Conservation (phyloP, 1,140 invertebrate genomes). For the Sminthurides bifidus region DNA sequence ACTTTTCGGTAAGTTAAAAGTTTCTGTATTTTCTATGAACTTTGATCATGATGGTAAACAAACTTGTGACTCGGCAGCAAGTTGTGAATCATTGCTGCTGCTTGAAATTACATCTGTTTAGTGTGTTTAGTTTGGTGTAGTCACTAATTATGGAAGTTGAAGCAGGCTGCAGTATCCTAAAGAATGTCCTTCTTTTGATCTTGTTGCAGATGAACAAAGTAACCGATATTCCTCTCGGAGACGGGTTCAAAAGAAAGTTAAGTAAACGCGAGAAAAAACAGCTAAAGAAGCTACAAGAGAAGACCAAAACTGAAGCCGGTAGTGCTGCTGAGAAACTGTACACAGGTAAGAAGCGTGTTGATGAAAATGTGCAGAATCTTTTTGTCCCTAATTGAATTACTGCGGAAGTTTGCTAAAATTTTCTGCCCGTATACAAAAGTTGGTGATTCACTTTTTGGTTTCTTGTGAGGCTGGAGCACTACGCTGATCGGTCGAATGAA, state of each 20-base stretch:
- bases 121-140: neutral
- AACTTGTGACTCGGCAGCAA: too few relatives aligned
- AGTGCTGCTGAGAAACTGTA: constrained; percentile 86
- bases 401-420: neutral
- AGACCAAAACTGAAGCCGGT: constrained; percentile 50
- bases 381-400: neutral
- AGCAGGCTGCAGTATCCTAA: neutral
- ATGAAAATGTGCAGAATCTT: neutral
- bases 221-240: constrained; percentile 47
- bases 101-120: too few relatives aligned
- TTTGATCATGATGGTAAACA: neutral
- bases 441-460: too few relatives aligned
- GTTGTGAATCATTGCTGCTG: too few relatives aligned
- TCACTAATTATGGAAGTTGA: neutral
- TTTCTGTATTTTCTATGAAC: constrained; percentile 21
- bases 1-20: constrained; percentile 20
- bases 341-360: constrained; percentile 48
- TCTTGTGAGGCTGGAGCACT: too few relatives aligned
- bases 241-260: constrained; percentile 73
- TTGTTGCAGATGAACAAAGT: constrained; percentile 43
- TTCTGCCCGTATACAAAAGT: too few relatives aligned
- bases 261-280: constrained; percentile 99
- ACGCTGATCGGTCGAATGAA: too few relatives aligned
- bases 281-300: constrained; percentile 84
- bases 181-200: constrained; percentile 16